Evolutionary conservation across 2,797 vertebrate genomes (phyloP).

Genomic region (Dipus sagitta): DNA sequence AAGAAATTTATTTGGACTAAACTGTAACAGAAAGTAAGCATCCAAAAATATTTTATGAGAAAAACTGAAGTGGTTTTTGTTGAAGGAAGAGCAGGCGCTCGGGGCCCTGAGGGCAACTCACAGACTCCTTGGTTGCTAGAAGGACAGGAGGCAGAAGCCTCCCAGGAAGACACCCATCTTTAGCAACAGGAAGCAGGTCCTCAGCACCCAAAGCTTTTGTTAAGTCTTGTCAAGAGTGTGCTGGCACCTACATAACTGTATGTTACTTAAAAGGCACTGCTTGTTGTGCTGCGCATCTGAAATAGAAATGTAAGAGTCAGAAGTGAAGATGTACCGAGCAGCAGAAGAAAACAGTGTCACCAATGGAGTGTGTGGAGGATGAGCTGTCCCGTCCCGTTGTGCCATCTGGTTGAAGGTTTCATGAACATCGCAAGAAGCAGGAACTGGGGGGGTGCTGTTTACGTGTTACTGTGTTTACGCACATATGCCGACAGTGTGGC

Average conservation of each 20-base stretch:
- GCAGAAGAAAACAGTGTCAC: neutral
- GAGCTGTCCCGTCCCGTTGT: neutral
- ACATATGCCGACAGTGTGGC: neutral
- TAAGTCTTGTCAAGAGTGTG: neutral
- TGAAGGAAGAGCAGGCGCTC: neutral
- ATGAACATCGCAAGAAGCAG: neutral
- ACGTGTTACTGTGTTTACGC: neutral
- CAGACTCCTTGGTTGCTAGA: neutral
- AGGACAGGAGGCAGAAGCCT: neutral
- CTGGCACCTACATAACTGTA: neutral
- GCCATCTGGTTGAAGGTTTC: neutral
- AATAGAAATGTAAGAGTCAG: neutral
- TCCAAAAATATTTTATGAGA: neutral
- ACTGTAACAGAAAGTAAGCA: neutral
- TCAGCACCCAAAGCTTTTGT: neutral
- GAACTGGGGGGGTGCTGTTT: neutral
- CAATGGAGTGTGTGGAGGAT: neutral
- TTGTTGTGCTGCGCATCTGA: neutral
- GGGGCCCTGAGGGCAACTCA: neutral
- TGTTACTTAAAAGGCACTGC: neutral
- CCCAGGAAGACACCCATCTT: neutral
- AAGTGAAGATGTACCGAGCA: neutral
- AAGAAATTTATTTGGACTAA: slow-evolving; percentile 7
- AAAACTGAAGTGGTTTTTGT: neutral
- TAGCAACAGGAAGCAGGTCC: neutral